Conservation (phyloP, 2,113 vertebrate species). For the Calyptommatus sinebrachiatus region DNA sequence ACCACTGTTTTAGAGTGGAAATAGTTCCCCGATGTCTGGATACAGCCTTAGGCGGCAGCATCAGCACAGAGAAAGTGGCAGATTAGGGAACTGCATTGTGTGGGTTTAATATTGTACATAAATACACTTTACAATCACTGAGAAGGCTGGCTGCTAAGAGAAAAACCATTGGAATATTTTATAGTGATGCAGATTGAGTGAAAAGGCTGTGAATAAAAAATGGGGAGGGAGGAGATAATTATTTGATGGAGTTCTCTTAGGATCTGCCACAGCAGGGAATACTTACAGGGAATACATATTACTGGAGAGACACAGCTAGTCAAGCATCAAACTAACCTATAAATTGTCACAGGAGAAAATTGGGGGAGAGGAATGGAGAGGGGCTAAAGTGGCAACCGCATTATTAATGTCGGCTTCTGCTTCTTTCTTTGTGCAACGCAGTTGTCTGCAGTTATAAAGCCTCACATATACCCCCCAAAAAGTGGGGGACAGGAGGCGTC, state of each 20-base stretch:
- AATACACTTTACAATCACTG: constrained; percentile 71
- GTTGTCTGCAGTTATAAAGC: constrained; percentile 50
- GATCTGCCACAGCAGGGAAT: constrained; percentile 76
- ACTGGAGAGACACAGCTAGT: constrained; percentile 68
- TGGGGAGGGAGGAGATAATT: constrained; percentile 75
- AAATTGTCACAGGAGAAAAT: constrained; percentile 71
- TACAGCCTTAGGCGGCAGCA: accelerated
- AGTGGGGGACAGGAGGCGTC: constrained; percentile 37
- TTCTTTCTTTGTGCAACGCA: constrained; percentile 50
- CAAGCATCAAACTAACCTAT: constrained; percentile 70
- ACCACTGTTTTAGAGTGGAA: too few relatives aligned
- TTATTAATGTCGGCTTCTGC: constrained; percentile 50
- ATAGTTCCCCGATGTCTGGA: accelerated
- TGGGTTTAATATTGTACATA: constrained; percentile 70
- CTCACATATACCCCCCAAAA: constrained; percentile 39
- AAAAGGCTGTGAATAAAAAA: constrained; percentile 78
- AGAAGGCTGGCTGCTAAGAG: constrained; percentile 63
- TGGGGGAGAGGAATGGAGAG: constrained; percentile 64
- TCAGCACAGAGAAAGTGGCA: neutral
- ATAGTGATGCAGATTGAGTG: constrained; percentile 77
- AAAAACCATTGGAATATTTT: constrained; percentile 72
- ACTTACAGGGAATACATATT: constrained; percentile 72
- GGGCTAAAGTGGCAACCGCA: constrained; percentile 51
- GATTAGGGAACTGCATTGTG: constrained; percentile 39
- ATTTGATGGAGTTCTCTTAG: constrained; percentile 80